Percentiles rank a stretch among this genome's conserved stretches.
Evolutionary conservation across 1,140 invertebrate genomes (phyloP).

Genomic region (Drusus annulatus): DNA sequence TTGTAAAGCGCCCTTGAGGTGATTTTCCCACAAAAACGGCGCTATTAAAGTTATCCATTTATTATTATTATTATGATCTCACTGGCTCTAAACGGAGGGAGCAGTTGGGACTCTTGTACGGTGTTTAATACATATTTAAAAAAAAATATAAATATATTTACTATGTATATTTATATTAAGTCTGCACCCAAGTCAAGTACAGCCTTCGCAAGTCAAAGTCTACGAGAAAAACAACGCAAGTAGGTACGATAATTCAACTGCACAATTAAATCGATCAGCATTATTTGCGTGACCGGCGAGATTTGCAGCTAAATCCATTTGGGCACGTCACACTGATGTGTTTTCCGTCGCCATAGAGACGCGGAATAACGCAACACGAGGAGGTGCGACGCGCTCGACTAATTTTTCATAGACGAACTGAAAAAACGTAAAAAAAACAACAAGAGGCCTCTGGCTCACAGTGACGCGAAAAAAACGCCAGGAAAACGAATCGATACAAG

Average conservation of each 20-base stretch:
- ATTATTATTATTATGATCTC: too few species aligned
- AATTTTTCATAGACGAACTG: constrained; percentile 28
- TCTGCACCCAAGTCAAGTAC: too few species aligned
- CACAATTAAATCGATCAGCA: constrained; percentile 11
- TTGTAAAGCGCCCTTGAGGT: too few species aligned
- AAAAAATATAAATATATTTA: too few species aligned
- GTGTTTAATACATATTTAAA: neutral
- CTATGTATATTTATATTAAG: too few species aligned
- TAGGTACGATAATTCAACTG: neutral
- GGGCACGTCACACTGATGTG: constrained; percentile 20
- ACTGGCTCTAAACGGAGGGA: too few species aligned
- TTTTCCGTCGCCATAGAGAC: constrained; percentile 13
- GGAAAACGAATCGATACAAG: constrained; percentile 15
- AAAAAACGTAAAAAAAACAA: constrained; percentile 6
- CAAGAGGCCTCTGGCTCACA: constrained; percentile 2
- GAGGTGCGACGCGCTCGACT: constrained; percentile 15
- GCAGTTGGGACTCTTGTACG: neutral
- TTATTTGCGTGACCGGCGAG: constrained; percentile 13
- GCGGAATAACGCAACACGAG: neutral
- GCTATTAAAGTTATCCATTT: too few species aligned
- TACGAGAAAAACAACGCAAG: too few species aligned
- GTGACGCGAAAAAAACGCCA: constrained; percentile 21
- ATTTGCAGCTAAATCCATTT: constrained; percentile 14
- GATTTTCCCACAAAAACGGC: too few species aligned
- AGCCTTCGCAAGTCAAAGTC: too few species aligned